These are phyloP conservation scores for Oryctes rhinoceros DNA, from an alignment of 1,140 invertebrate genomes.

Conservation along the genomic window DNA sequence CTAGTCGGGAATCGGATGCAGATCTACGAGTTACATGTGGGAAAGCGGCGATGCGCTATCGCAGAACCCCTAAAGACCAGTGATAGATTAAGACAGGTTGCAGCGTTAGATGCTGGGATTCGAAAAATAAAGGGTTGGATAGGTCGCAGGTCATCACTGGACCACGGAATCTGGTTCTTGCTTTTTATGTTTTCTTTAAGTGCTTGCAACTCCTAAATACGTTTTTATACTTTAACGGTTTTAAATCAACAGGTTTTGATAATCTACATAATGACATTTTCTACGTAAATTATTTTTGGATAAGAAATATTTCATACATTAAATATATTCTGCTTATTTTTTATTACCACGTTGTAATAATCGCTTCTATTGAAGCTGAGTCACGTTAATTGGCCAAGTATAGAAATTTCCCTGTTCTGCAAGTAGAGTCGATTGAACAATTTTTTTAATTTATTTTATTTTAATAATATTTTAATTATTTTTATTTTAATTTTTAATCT, in stretches of 20 bases:
- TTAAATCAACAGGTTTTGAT: conserved; percentile 22
- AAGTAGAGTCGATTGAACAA: too few species aligned
- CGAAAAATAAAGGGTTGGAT: conserved; percentile 1
- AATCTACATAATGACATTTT: neutral
- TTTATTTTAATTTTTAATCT: too few species aligned
- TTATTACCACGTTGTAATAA: too few species aligned
- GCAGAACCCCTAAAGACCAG: conserved; percentile 18
- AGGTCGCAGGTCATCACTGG: conserved; percentile 30
- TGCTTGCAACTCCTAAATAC: neutral
- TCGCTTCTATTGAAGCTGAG: too few species aligned
- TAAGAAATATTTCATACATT: too few species aligned
- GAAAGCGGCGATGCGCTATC: conserved; percentile 19
- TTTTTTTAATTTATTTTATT: too few species aligned
- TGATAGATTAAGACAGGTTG: conserved; percentile 33
- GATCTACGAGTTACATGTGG: conserved; percentile 5
- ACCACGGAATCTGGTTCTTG: conserved; percentile 21
- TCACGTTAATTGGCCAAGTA: too few species aligned
- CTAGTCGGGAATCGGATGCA: neutral
- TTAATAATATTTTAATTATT: too few species aligned
- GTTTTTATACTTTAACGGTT: conserved; percentile 23
- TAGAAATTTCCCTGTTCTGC: too few species aligned
- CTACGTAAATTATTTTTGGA: neutral
- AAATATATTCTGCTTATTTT: too few species aligned
- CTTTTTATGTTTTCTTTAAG: neutral
- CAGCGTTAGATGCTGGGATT: conserved; percentile 10